phyloP scores from a whole-genome alignment of 2,113 vertebrate species.

The Beaufortia kweichowensis region DNA sequence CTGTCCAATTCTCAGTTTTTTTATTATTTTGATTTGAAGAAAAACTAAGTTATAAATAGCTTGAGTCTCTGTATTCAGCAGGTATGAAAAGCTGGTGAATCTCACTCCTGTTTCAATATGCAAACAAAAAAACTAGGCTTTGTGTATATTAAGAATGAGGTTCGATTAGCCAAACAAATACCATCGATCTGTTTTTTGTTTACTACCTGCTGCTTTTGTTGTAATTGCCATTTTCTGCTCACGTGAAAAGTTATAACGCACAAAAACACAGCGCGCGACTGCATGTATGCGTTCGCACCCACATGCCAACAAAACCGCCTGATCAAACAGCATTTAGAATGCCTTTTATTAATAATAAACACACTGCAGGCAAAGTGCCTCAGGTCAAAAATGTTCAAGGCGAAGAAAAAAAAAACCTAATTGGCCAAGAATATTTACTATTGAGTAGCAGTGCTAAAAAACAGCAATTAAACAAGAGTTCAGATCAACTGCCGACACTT shows the following conservation, averaged over 20 bases:
- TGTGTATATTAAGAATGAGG: slow-evolving; percentile 5
- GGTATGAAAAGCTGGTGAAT: not conserved
- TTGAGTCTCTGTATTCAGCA: not conserved
- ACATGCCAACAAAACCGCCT: not conserved
- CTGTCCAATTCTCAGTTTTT: too few species aligned
- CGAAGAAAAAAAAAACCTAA: not conserved
- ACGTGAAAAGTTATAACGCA: slow-evolving; percentile 1
- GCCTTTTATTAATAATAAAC: not conserved
- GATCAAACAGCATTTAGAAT: slow-evolving; percentile 14
- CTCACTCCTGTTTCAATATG: not conserved
- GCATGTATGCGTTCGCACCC: not conserved
- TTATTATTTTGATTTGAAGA: too few species aligned
- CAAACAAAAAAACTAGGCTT: not conserved
- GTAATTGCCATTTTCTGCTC: not conserved
- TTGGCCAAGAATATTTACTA: not conserved
- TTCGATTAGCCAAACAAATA: slow-evolving; percentile 36
- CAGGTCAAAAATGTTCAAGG: not conserved
- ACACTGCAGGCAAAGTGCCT: not conserved
- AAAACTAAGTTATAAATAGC: too few species aligned
- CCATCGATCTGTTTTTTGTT: slow-evolving; percentile 45
- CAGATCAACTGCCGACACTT: slow-evolving; percentile 7
- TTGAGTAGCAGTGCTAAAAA: not conserved
- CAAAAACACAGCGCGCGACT: slow-evolving; percentile 26
- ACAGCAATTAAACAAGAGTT: slow-evolving; percentile 10
- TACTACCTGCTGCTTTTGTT: slow-evolving; percentile 16